Percentiles rank a stretch among this genome's conserved stretches.
phyloP scores from a whole-genome alignment of 1,140 invertebrate species.

The Aleiodes sp. region DNA sequence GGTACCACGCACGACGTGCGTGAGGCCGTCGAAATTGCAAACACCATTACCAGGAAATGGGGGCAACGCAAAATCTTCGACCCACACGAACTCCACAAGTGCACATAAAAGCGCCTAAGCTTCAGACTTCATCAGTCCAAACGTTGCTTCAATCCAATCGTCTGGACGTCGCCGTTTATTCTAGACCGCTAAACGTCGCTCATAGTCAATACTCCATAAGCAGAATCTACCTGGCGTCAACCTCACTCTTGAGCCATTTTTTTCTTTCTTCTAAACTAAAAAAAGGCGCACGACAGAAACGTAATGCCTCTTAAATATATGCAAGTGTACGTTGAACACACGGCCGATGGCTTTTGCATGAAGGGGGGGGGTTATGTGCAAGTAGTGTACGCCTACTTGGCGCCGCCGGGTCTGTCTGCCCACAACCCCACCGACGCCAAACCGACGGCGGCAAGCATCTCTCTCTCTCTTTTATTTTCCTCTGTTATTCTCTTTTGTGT shows the following conservation, averaged over 20 bases:
- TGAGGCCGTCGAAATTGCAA: constrained; percentile 27
- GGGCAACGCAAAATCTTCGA: constrained; percentile 3
- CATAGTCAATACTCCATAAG: too few species aligned
- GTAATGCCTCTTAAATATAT: not conserved
- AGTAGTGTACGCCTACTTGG: constrained; percentile 1
- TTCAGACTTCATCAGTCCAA: too few species aligned
- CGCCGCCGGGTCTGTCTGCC: constrained; percentile 22
- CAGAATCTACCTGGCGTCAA: too few species aligned
- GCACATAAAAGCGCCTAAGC: not conserved
- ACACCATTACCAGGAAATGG: constrained; percentile 21
- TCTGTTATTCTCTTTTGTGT: not conserved
- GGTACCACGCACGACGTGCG: constrained; percentile 26
- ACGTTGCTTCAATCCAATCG: too few species aligned
- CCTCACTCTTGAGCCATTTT: too few species aligned
- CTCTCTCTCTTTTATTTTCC: not conserved
- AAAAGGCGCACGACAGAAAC: too few species aligned
- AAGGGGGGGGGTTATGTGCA: not conserved
- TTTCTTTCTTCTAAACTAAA: too few species aligned
- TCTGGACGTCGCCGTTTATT: too few species aligned
- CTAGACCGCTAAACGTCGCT: too few species aligned
- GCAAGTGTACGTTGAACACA: not conserved
- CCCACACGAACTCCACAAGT: not conserved
- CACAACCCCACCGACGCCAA: constrained; percentile 16
- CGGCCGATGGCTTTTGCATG: constrained; percentile 1
- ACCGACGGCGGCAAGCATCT: not conserved